These are phyloP conservation scores for Danio rerio DNA, from an alignment of 2,113 vertebrate genomes.

Conservation along the genomic window DNA sequence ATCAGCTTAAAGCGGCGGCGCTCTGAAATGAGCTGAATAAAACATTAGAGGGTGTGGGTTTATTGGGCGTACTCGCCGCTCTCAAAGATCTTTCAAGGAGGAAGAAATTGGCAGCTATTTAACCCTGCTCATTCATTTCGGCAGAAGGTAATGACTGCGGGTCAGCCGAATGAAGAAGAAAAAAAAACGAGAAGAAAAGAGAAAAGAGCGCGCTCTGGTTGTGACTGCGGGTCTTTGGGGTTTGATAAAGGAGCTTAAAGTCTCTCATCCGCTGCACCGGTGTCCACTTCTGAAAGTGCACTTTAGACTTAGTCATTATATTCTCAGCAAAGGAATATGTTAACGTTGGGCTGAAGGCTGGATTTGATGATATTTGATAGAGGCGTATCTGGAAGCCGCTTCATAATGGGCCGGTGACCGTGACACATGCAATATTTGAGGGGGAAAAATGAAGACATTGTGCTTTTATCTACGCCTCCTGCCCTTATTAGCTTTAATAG, in stretches of 20 bases:
- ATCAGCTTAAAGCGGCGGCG: conserved; percentile 73
- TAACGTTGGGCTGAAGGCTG: conserved; percentile 23
- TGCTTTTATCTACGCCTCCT: not conserved
- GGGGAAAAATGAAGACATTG: not conserved
- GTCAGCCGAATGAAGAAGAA: conserved; percentile 45
- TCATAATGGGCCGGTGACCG: conserved; percentile 7
- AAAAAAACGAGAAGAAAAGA: conserved; percentile 4
- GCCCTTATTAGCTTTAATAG: no score
- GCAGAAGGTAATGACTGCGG: conserved; percentile 54
- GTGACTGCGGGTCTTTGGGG: conserved; percentile 43
- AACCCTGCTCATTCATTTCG: conserved; percentile 60
- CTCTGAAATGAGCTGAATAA: conserved; percentile 82
- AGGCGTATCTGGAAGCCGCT: conserved; percentile 1
- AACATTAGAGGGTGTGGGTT: conserved; percentile 79
- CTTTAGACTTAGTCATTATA: conserved; percentile 19
- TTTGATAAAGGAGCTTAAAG: conserved; percentile 44
- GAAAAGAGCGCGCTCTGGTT: conserved; percentile 28
- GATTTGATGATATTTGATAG: conserved; percentile 34
- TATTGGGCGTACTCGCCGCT: conserved; percentile 76
- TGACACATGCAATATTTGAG: not conserved
- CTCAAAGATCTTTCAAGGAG: conserved; percentile 72
- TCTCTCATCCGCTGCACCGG: conserved; percentile 36
- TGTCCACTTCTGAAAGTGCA: conserved; percentile 28
- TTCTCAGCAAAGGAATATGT: conserved; percentile 26
- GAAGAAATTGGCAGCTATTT: conserved; percentile 62